These are phyloP conservation scores for Scyliorhinus canicula DNA, from an alignment of 2,797 vertebrate genomes.

Conservation along the genomic window DNA sequence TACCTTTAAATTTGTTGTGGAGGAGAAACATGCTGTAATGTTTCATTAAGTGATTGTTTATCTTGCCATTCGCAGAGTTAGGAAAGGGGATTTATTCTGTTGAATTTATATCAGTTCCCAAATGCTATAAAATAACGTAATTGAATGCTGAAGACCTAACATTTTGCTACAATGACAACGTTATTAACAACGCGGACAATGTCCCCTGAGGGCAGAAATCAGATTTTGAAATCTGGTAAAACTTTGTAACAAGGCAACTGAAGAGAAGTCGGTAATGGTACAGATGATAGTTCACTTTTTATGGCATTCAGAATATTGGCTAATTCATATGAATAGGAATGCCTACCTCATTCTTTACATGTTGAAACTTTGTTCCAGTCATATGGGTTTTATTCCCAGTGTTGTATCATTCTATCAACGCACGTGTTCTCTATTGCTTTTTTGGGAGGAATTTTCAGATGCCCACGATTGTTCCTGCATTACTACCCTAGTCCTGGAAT, in stretches of 20 bases:
- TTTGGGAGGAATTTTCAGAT: neutral
- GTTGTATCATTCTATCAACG: neutral
- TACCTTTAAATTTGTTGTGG: conserved; percentile 15
- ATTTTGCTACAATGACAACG: neutral
- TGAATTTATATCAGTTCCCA: neutral
- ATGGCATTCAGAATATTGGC: neutral
- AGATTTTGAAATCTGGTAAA: neutral
- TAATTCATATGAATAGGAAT: neutral
- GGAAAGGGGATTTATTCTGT: neutral
- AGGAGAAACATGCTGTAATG: neutral
- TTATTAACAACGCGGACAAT: neutral
- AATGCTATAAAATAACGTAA: neutral
- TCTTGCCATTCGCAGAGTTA: neutral
- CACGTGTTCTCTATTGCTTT: neutral
- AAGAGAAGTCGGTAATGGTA: neutral
- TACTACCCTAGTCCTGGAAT: neutral
- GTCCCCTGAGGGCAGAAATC: neutral
- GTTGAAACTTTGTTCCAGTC: neutral
- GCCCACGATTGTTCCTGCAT: neutral
- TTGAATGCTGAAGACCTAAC: neutral
- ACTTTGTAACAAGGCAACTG: neutral
- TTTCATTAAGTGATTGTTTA: neutral
- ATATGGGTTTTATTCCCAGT: neutral
- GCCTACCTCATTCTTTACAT: neutral
- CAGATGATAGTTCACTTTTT: neutral